Evolutionary conservation across 2,113 vertebrate genomes (phyloP), one percentile per base, ranked within the genome.

Genomic region (Hystrix cristata): DNA sequence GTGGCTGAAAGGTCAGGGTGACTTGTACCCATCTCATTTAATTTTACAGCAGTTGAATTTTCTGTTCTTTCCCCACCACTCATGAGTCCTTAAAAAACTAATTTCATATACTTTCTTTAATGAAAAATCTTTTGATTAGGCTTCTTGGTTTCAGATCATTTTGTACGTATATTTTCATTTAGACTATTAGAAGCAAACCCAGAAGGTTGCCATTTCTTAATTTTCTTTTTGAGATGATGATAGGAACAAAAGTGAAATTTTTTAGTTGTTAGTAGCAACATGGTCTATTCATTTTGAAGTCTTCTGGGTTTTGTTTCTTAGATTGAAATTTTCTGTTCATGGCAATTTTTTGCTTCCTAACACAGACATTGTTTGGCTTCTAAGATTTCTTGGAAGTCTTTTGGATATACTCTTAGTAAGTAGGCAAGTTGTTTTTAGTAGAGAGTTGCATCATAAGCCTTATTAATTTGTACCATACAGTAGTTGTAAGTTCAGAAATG

Each of bases 21-120:
- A 64, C 95, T 96, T 95, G 96, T 74, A 38, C 27, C 80, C 43
- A 38, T 57, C 91, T 60, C 46, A 25, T 83, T 25, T 51, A 53
- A 94, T 85, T 96, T 96, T 93, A 60, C 8, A 93, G 96, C 57
- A 53, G 67, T 0, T 64, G 11, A 51, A 18, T 72, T 87, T 55
- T 82, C 84, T 64, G 55, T 64, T 87, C 72, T 88, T 95, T 96
- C 27, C 8, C 29, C 25, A 64, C 15, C 43, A 43, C 27, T 9
- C 27, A 67, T 76, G 57, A 74, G n/a, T 94, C 69, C 64, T 81
- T 97, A 95, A 81, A 19, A 90, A 92, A 60, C 38, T 74, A 76
- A 91, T 38, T 48, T 89, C 93, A 83, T 4, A 14, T 9, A 62
- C 46, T 34, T 86, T 95, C 51, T 83, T 93, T 51, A 74, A 84